These are phyloP conservation scores for Aphaenogaster floridana DNA, from an alignment of 1,140 invertebrate species.

Conservation along the genomic window DNA sequence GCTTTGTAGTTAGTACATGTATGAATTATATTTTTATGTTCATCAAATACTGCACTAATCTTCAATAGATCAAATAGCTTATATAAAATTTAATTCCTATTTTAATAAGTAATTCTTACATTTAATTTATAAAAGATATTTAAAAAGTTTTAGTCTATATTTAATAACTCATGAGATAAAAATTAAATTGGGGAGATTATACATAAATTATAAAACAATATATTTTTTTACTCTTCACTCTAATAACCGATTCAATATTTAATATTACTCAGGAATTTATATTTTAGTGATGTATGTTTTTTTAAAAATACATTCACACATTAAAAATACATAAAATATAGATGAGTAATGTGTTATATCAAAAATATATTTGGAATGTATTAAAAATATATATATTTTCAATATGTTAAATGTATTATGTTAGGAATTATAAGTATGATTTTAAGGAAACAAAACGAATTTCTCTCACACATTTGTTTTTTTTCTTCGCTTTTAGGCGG, in stretches of 20 bases:
- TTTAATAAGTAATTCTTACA: background rate
- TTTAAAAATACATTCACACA: background rate
- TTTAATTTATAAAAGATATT: background rate
- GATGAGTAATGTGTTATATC: background rate
- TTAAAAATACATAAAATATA: constrained; percentile 13
- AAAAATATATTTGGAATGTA: background rate
- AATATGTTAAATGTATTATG: background rate
- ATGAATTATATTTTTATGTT: background rate
- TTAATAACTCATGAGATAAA: constrained; percentile 3
- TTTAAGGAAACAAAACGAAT: constrained; percentile 17
- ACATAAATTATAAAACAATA: background rate
- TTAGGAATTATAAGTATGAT: background rate
- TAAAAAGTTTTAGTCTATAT: background rate
- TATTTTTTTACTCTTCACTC: background rate
- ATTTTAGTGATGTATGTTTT: constrained; percentile 2
- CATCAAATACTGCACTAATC: background rate
- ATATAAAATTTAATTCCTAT: background rate
- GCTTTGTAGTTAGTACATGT: background rate
- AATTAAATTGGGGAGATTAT: background rate
- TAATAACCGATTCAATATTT: background rate
- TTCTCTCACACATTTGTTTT: background rate
- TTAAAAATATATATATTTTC: background rate
- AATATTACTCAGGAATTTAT: constrained; percentile 18
- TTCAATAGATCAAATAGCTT: background rate
- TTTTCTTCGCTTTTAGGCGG: background rate